Percentiles rank a stretch among this genome's conserved stretches.
Evolutionary conservation across 2,797 vertebrate genomes (phyloP).

Genomic region (Coendou prehensilis): DNA sequence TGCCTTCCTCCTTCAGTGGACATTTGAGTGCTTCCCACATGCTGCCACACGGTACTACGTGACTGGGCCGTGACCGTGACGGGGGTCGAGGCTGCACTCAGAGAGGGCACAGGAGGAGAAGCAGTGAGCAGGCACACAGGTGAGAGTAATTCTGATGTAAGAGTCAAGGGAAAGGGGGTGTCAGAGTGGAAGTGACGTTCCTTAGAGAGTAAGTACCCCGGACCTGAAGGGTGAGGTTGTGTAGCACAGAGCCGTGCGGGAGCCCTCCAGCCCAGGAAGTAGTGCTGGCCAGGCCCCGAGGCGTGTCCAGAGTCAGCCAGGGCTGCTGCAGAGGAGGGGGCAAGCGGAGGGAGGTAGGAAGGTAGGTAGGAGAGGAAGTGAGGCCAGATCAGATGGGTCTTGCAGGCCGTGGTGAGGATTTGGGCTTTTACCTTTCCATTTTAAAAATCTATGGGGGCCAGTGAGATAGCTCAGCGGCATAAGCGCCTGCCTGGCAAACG

Average conservation of each 20-base stretch:
- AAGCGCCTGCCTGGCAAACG: no score
- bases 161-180: fast-evolving
- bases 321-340: no score
- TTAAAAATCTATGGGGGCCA: background rate
- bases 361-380: background rate
- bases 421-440: background rate
- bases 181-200: fast-evolving
- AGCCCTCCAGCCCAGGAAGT: background rate
- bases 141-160: no score
- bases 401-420: background rate
- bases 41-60: background rate
- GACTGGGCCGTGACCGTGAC: background rate
- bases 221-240: no score
- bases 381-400: background rate
- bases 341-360: background rate
- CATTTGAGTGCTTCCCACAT: fast-evolving
- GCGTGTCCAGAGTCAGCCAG: fast-evolving
- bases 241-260: background rate
- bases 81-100: background rate
- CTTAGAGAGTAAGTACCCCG: background rate
- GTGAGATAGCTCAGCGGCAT: no score
- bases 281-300: fast-evolving
- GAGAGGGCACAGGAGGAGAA: background rate
- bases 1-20: background rate
- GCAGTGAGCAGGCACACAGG: no score